These are phyloP conservation scores for Galerucella pusilla DNA, from an alignment of 2,888 invertebrate genomes.

Conservation along the genomic window DNA sequence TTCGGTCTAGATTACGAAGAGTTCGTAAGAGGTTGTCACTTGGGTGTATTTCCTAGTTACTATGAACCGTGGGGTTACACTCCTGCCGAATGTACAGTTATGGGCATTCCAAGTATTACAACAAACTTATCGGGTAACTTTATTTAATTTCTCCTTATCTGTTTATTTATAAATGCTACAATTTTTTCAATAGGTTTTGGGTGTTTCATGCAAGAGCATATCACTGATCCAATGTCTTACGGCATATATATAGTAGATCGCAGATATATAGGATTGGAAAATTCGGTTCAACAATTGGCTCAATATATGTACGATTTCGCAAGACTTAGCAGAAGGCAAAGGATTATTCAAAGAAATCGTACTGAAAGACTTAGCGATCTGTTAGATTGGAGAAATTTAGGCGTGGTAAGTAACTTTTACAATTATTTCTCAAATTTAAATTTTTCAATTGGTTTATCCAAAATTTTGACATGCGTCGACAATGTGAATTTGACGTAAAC, in stretches of 20 bases:
- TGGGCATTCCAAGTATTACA: constrained; percentile 99
- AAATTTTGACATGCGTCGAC: too few relatives aligned
- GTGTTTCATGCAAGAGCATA: constrained; percentile 98
- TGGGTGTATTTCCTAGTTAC: constrained; percentile 99
- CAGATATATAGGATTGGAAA: constrained; percentile 88
- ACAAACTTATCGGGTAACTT: constrained; percentile 89
- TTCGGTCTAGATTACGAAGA: constrained; percentile 99
- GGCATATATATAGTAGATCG: constrained; percentile 99
- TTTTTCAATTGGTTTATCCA: too few relatives aligned
- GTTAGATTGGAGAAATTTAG: constrained; percentile 97
- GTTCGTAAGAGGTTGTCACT: constrained; percentile 98
- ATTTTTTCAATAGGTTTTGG: constrained; percentile 79
- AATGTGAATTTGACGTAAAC: too few relatives aligned
- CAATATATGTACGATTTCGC: constrained; percentile 94
- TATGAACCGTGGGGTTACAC: constrained; percentile 99
- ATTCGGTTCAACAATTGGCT: constrained; percentile 90
- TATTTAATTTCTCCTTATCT: not conserved
- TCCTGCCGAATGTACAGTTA: constrained; percentile 99
- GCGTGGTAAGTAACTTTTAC: constrained; percentile 78
- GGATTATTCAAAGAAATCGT: constrained; percentile 97
- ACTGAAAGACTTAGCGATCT: constrained; percentile 97
- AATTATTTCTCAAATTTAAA: too few relatives aligned
- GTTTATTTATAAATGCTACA: not conserved
- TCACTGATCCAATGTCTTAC: constrained; percentile 97
- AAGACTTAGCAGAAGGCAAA: constrained; percentile 88